Evolutionary conservation across 2,888 invertebrate species (phyloP), one percentile per base, ranked within the genome.

Genomic region (Gisinianus flammeolus): DNA sequence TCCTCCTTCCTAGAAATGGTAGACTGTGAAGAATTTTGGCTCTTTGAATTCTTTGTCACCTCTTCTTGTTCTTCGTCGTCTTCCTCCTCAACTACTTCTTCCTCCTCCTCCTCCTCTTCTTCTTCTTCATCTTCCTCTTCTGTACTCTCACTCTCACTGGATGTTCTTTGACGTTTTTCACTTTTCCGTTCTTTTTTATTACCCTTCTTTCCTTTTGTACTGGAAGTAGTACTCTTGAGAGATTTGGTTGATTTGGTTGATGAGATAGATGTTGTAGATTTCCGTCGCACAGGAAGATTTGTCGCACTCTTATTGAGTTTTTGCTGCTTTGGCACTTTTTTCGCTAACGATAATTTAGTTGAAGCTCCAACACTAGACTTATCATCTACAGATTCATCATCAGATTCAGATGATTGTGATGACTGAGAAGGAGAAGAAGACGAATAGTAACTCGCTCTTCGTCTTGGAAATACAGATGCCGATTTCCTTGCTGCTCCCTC

Each of bases 401-500:
- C 75, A 62, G 70, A 69, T 52, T 76, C 58, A 1, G 78, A 67
- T 30, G 75, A 73, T n/a, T 73, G 56, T 10, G 78, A 70, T 3
- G 44, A 33, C 16, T 73, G 72, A 35, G 58, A 67, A 2, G 67
- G 64, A 6, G 81, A 81, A 12, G 81, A 79, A 3, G 73, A 82
- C 0, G 81, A 79, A 44, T 79, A 81, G 28, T 81, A 81, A 33
- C 76, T 76, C 35, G 72, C 66, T 35, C 76, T 79, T 64, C 80
- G 76, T 33, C 82, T 64, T 12, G 82, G 80, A 62, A 79, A 76
- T 2, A 83, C 77, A 33, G 81, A 78, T 8, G 85, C 85, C 3
- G 84, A 83, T 76, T 85, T 85, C 72, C 85, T 74, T 16, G 83
- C 85, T 31, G 85, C 85, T 10, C 84, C 84, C 28, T 80, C 81